Percentiles rank a stretch among this genome's conserved stretches.
Conservation (phyloP, 2,113 vertebrate genomes). For the Corvus moneduloides region DNA sequence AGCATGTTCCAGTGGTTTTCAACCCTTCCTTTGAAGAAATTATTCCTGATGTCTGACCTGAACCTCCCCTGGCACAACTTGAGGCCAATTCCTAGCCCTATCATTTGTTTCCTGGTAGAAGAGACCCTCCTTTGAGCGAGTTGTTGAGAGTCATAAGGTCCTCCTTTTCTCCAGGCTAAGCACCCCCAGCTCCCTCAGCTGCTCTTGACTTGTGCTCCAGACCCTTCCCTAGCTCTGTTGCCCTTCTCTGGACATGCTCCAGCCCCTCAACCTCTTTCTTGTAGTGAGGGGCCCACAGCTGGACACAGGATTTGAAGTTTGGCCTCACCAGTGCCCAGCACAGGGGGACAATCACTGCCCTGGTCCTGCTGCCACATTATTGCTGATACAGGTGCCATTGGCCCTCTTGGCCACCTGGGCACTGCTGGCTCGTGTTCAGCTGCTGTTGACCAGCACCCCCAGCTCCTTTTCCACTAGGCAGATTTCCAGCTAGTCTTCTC, state of each 20-base stretch:
- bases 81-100: background rate
- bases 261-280: fast-evolving
- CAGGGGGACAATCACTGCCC: background rate
- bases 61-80: background rate
- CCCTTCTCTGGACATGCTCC: fast-evolving
- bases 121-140: background rate
- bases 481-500: background rate
- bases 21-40: background rate
- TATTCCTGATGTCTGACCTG: background rate
- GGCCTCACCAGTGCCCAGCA: fast-evolving
- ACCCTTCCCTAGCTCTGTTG: background rate
- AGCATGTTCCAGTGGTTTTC: background rate
- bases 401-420: background rate
- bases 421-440: background rate
- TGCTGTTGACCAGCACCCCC: fast-evolving
- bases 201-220: background rate
- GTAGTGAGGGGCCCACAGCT: fast-evolving
- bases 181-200: background rate
- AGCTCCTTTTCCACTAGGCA: fast-evolving
- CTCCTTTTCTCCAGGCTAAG: background rate
- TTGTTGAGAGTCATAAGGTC: background rate
- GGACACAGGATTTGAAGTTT: fast-evolving
- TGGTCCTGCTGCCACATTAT: background rate
- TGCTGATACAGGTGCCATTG: background rate
- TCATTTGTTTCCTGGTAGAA: background rate